Percentiles rank a stretch among this genome's conserved stretches.
Evolutionary conservation across 1,140 invertebrate genomes (phyloP).

Genomic region (Nephila pilipes): DNA sequence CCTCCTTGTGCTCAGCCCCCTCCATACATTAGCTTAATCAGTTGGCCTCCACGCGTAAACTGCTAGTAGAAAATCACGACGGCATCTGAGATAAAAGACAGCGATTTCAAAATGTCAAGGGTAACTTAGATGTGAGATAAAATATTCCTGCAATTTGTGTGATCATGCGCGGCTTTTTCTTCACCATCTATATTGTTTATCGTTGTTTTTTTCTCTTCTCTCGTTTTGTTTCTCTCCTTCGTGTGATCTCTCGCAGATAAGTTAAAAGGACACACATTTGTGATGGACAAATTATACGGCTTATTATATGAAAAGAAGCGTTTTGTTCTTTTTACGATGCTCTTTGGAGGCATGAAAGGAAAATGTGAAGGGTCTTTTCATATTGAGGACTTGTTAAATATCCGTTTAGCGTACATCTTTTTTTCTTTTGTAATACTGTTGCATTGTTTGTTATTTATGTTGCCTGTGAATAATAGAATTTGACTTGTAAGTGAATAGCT

Average conservation of each 20-base stretch:
- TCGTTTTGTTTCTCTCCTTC: not conserved
- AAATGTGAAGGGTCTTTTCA: no score
- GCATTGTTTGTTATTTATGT: no score
- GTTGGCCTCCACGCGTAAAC: conserved; percentile 48
- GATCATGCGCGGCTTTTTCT: not conserved
- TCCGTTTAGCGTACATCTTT: no score
- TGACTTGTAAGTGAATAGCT: no score
- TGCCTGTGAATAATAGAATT: no score
- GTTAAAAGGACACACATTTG: conserved; percentile 1
- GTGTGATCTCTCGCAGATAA: not conserved
- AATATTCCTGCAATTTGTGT: conserved; percentile 48
- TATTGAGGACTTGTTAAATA: no score
- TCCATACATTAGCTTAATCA: conserved; percentile 38
- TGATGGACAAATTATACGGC: conserved; percentile 22
- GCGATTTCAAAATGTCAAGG: conserved; percentile 54
- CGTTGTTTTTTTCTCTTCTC: not conserved
- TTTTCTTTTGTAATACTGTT: not conserved
- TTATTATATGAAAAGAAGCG: not conserved
- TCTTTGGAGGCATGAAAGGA: not conserved
- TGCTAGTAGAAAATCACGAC: conserved; percentile 35
- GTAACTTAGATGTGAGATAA: conserved; percentile 42
- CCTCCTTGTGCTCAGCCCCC: not conserved
- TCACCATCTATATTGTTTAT: not conserved
- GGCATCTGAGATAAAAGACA: conserved; percentile 47
- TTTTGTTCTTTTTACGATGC: not conserved